Evolutionary conservation across 2,113 vertebrate species (phyloP).

Genomic region (Polypterus senegalus): DNA sequence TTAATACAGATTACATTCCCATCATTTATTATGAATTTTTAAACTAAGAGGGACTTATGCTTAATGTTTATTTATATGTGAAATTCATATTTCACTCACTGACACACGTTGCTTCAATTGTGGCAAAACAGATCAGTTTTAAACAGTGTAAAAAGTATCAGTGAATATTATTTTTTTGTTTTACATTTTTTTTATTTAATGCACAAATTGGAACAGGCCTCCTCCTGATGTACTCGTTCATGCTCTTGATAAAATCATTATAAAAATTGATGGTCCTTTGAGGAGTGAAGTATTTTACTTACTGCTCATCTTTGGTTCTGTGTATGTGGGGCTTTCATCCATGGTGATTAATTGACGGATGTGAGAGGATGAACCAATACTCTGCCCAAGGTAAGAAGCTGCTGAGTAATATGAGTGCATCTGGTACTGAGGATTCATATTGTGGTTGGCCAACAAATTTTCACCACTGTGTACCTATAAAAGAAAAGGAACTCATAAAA

Average conservation of each 20-base stretch:
- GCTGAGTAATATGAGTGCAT: conserved; percentile 84
- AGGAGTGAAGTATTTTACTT: conserved; percentile 34
- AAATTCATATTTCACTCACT: too few relatives aligned
- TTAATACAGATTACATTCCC: too few relatives aligned
- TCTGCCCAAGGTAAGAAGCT: conserved; percentile 70
- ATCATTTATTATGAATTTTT: too few relatives aligned
- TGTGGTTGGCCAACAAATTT: conserved; percentile 47
- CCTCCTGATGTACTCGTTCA: conserved; percentile 37
- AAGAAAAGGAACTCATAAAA: conserved; percentile 12
- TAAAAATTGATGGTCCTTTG: conserved; percentile 42
- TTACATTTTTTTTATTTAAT: conserved; percentile 28
- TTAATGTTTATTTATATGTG: too few relatives aligned
- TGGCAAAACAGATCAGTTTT: too few relatives aligned
- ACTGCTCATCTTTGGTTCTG: conserved; percentile 62
- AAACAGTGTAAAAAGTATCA: neutral
- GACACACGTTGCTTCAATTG: too few relatives aligned
- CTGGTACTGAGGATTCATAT: conserved; percentile 68
- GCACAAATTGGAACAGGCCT: conserved; percentile 31
- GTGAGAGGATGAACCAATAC: conserved; percentile 43
- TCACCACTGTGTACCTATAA: conserved; percentile 66
- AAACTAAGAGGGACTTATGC: too few relatives aligned
- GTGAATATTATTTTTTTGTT: neutral
- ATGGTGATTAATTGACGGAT: conserved; percentile 62
- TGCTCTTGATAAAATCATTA: conserved; percentile 40
- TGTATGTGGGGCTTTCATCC: conserved; percentile 56